A percentile compares a stretch with the other conserved stretches of the same genome.
phyloP scores from a whole-genome alignment of 92 coral and sea anemone genomes.

The Siderastrea radians region DNA sequence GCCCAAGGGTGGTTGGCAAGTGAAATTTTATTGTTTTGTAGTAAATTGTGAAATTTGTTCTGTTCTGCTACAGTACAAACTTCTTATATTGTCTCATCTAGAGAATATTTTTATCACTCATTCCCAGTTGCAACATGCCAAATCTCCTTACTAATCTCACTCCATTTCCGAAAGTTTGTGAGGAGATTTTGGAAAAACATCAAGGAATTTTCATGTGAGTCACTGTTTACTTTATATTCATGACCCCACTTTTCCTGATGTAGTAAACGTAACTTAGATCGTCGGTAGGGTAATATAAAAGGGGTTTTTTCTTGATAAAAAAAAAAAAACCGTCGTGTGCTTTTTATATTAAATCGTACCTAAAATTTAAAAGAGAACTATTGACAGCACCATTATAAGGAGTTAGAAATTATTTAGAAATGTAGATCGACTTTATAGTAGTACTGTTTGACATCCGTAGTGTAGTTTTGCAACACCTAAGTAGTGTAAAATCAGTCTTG shows the following conservation, averaged over 20 bases:
- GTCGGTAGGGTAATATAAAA: neutral
- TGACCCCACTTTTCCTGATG: neutral
- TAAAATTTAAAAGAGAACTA: neutral
- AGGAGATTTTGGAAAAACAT: neutral
- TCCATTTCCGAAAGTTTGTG: neutral
- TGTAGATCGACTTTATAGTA: neutral
- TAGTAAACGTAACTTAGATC: neutral
- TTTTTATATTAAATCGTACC: neutral
- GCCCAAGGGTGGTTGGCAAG: too few species aligned
- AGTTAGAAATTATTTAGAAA: neutral
- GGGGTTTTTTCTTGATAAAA: neutral
- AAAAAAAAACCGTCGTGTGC: constrained; percentile 12
- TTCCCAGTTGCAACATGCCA: neutral
- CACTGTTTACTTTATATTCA: neutral
- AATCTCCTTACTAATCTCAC: neutral
- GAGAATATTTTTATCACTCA: neutral
- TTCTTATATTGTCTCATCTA: neutral
- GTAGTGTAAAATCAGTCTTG: neutral
- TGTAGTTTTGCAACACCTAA: neutral
- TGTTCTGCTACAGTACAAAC: neutral
- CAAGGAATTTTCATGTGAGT: neutral
- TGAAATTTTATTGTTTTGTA: neutral
- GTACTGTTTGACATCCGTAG: neutral
- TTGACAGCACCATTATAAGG: neutral
- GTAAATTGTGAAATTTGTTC: neutral